A percentile compares a stretch with the other conserved stretches of the same genome.
Conservation (phyloP, 2,797 vertebrate species). For the Sarcoramphus papa region DNA sequence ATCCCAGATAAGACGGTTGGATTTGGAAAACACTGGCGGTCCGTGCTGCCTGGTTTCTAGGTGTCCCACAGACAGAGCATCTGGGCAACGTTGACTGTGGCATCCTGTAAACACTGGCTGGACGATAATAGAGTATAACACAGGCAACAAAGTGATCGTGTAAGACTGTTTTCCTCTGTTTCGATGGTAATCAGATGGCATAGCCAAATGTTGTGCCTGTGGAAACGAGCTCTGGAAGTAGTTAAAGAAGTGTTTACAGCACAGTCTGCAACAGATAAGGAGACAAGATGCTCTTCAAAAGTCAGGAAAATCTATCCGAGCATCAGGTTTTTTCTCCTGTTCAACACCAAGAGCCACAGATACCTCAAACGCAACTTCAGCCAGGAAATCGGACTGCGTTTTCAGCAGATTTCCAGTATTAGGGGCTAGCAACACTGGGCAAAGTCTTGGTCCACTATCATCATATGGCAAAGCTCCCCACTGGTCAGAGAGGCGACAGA, state of each 20-base stretch:
- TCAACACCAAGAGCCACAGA: not conserved
- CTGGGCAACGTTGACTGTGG: conserved; percentile 59
- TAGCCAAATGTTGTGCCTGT: conserved; percentile 29
- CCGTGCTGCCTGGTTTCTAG: not conserved
- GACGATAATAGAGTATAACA: not conserved
- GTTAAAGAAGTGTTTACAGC: conserved; percentile 60
- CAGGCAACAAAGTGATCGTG: not conserved
- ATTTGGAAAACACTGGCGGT: not conserved
- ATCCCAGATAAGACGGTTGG: not conserved
- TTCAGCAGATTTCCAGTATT: not conserved
- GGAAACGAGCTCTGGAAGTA: conserved; percentile 56
- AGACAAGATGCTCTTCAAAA: conserved; percentile 42
- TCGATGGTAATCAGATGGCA: not conserved
- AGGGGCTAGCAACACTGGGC: not conserved
- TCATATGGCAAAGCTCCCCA: not conserved
- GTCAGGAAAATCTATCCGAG: not conserved
- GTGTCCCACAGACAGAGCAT: conserved; percentile 57
- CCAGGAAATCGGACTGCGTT: not conserved
- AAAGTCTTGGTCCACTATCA: not conserved
- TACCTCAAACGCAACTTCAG: not conserved
- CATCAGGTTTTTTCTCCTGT: not conserved
- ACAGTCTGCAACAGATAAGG: conserved; percentile 57
- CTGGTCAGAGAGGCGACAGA: not conserved
- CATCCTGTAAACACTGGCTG: conserved; percentile 56
- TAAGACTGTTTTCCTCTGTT: not conserved